A percentile compares a stretch with the other conserved stretches of the same genome.
phyloP scores from a whole-genome alignment of 2,797 vertebrate species.

The Meda fulgida region DNA sequence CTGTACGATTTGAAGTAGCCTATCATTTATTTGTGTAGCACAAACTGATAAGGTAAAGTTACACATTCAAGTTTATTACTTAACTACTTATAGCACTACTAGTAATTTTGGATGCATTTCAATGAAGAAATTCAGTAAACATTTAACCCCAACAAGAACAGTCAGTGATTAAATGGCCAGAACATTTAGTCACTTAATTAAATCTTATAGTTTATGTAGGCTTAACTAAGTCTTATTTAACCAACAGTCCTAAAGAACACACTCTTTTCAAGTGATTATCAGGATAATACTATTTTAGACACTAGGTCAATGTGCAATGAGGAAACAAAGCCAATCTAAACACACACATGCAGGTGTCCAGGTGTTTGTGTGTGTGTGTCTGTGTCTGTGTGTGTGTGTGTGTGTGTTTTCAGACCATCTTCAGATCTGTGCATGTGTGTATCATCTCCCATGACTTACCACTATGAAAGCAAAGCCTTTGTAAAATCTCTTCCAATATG shows the following conservation, averaged over 20 bases:
- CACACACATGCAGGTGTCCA: neutral
- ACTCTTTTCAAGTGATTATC: conserved; percentile 8
- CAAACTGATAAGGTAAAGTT: too few relatives aligned
- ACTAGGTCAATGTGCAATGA: conserved; percentile 12
- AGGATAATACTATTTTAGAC: neutral
- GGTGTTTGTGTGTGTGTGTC: neutral
- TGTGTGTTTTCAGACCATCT: conserved; percentile 1
- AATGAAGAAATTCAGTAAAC: neutral
- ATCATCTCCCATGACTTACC: conserved; percentile 30
- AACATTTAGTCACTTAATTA: neutral
- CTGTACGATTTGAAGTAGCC: neutral
- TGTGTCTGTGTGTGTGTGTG: neutral
- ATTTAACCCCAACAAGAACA: conserved; percentile 12
- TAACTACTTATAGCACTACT: neutral
- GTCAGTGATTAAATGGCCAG: neutral
- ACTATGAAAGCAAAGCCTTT: conserved; percentile 43
- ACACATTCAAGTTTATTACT: neutral
- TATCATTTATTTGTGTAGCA: neutral
- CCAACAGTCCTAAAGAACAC: conserved; percentile 9
- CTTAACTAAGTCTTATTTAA: neutral
- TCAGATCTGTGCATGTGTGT: conserved; percentile 15
- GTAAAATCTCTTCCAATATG: conserved; percentile 34
- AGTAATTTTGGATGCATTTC: neutral
- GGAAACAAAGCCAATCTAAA: neutral
- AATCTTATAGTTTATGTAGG: neutral